Conservation (phyloP, 2,797 vertebrate genomes). For the Nyctalus aviator region DNA sequence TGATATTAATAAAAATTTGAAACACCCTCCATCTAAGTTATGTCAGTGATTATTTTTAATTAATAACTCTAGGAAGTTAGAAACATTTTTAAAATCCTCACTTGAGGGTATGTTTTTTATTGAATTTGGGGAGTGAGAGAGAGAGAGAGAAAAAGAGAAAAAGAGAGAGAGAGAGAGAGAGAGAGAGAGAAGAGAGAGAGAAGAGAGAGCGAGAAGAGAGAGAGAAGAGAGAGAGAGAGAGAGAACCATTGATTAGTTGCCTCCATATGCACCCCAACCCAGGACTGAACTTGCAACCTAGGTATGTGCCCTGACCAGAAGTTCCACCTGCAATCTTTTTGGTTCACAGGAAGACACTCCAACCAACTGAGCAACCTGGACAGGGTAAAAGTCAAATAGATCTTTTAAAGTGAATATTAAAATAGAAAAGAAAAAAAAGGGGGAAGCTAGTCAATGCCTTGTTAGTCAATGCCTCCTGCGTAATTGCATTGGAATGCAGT, state of each 20-base stretch:
- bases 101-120: neutral
- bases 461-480: neutral
- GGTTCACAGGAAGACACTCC: neutral
- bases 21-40: neutral
- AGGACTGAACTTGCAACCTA: neutral
- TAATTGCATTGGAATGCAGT: constrained; percentile 20
- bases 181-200: neutral
- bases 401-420: constrained; percentile 54
- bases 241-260: neutral
- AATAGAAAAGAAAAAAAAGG: constrained; percentile 1
- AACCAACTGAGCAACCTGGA: neutral
- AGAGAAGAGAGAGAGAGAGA: neutral
- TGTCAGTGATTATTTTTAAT: neutral
- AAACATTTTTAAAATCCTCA: neutral
- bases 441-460: neutral
- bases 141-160: neutral
- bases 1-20: neutral
- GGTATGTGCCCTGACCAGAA: neutral
- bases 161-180: neutral
- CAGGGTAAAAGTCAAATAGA: neutral
- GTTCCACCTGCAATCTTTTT: neutral
- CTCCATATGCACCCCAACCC: neutral
- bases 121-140: neutral
- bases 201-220: neutral
- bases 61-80: constrained; percentile 43